Evolutionary conservation across 2,888 invertebrate species (phyloP).

Genomic region (Eupithecia abbreviata): DNA sequence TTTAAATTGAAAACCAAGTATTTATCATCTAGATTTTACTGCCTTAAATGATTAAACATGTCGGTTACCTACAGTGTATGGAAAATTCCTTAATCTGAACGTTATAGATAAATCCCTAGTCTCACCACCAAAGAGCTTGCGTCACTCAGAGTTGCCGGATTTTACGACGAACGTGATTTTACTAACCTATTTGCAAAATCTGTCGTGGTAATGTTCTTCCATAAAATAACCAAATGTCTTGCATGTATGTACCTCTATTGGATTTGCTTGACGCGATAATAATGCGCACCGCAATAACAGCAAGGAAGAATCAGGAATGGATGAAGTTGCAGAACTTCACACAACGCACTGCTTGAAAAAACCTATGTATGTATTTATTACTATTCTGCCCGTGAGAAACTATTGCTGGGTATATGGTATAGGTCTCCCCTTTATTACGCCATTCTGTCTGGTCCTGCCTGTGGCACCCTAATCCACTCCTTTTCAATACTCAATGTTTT

Average conservation of each 20-base stretch:
- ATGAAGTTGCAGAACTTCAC: background rate
- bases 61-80: slow-evolving; percentile 12
- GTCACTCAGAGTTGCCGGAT: slow-evolving; percentile 26
- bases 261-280: background rate
- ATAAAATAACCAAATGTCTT: background rate
- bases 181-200: slow-evolving; percentile 26
- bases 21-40: background rate
- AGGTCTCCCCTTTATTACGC: too few relatives aligned
- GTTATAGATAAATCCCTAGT: slow-evolving; percentile 20
- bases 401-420: too few relatives aligned
- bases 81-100: slow-evolving; percentile 30
- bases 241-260: background rate
- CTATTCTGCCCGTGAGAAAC: too few relatives aligned
- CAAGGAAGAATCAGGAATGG: background rate
- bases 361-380: too few relatives aligned
- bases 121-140: slow-evolving; percentile 26
- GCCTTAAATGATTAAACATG: background rate
- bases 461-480: too few relatives aligned
- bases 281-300: background rate
- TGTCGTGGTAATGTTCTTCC: slow-evolving; percentile 4
- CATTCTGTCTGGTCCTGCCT: too few relatives aligned
- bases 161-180: slow-evolving; percentile 35
- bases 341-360: background rate
- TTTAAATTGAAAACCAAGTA: background rate
- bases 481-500: too few relatives aligned